phyloP scores from a whole-genome alignment of 2,888 invertebrate genomes.

The Brenthis ino region DNA sequence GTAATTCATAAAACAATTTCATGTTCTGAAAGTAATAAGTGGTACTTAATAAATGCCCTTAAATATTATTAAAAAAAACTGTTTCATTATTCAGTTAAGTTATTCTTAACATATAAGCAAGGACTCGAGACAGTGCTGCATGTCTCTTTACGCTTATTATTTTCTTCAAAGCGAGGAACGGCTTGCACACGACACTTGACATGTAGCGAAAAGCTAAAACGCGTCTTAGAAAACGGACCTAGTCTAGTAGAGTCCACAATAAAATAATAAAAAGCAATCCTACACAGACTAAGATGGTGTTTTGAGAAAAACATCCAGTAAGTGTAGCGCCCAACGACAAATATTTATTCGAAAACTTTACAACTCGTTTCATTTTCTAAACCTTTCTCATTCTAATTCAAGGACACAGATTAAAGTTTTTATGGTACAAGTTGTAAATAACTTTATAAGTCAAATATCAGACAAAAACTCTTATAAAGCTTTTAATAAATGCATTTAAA shows the following conservation, averaged over 20 bases:
- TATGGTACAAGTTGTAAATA: too few relatives aligned
- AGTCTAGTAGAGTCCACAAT: conserved; percentile 15
- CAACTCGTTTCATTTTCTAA: conserved; percentile 8
- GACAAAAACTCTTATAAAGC: background rate
- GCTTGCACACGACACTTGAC: conserved; percentile 32
- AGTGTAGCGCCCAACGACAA: background rate
- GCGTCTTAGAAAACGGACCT: conserved; percentile 31
- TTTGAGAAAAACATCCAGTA: conserved; percentile 1
- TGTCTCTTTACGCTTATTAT: conserved; percentile 30
- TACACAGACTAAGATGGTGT: conserved; percentile 7
- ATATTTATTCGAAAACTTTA: conserved; percentile 17
- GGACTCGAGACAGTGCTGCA: conserved; percentile 6
- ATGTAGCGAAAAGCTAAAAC: conserved; percentile 33
- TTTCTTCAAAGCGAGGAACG: conserved; percentile 31
- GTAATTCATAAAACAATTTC: too few relatives aligned
- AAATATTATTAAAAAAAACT: too few relatives aligned
- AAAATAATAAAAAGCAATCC: conserved; percentile 34
- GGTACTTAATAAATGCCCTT: too few relatives aligned
- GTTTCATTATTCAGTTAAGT: too few relatives aligned
- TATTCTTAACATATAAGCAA: background rate
- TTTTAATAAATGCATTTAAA: too few relatives aligned
- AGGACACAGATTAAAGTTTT: background rate
- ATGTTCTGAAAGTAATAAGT: too few relatives aligned
- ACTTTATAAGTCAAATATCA: background rate
- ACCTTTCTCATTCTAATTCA: conserved; percentile 3